These are phyloP conservation scores for Bombus waltoni DNA, from an alignment of 1,140 invertebrate species.

Conservation along the genomic window DNA sequence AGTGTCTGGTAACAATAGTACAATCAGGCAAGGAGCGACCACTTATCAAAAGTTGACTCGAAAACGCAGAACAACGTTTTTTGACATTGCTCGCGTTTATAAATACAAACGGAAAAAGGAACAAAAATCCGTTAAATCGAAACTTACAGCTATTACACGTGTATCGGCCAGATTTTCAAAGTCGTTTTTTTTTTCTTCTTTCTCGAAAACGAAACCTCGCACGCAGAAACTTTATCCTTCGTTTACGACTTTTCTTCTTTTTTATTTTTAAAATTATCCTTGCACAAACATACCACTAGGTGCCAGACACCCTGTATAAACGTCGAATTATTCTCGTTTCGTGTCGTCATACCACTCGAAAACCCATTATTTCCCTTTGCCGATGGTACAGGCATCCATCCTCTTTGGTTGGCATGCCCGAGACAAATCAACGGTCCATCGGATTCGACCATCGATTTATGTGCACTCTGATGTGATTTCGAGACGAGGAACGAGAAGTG, in stretches of 20 bases:
- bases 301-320: background rate
- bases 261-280: background rate
- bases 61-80: no score
- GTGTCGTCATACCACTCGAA: background rate
- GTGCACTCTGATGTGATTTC: background rate
- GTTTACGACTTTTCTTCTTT: background rate
- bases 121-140: no score
- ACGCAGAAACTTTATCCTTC: background rate
- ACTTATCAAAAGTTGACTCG: no score
- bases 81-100: no score
- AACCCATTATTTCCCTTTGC: slow-evolving; percentile 35
- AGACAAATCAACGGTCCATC: background rate
- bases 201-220: no score
- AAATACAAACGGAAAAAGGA: no score
- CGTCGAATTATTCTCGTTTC: background rate
- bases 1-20: background rate
- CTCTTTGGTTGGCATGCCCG: background rate
- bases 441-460: background rate
- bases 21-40: no score
- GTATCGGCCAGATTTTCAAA: background rate
- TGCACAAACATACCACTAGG: background rate
- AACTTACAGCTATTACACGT: no score
- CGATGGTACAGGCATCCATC: background rate
- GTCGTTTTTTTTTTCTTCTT: background rate
- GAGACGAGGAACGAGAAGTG: background rate